Evolutionary conservation across 2,113 vertebrate genomes (phyloP), one percentile per base, ranked within the genome.

Genomic region (Arizona elegans): DNA sequence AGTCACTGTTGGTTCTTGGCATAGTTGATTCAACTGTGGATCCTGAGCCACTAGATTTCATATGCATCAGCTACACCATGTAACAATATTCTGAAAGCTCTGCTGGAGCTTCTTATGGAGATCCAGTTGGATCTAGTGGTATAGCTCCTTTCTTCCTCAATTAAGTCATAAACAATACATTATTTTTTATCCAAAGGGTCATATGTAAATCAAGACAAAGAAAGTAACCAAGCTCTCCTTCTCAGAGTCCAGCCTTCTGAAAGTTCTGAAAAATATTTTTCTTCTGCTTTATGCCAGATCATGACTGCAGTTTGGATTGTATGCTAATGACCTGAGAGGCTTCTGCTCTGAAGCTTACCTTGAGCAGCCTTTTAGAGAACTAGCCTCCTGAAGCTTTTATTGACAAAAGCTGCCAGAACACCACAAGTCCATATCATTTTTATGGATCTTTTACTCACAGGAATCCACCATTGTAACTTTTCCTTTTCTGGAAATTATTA

Each of bases 91-190:
- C 11, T 29, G n/a, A 93, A 88, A 93, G n/a, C 5, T 26, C 53
- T 59, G 19, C 62, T 88, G 43, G 43, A 91, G 38, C n/a, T n/a
- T 53, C 13, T 91, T 91, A 85, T 38, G 15, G 81, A 88, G 13
- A 59, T 15, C 47, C 53, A 91, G 23, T 29, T 91, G 86, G 65
- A 81, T 89, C 21, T 55, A 88, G 10, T 89, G 90, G 10, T 58
- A 81, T 85, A 15, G 59, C 81, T 89, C 59, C 52, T 90, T 59
- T 54, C 29, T 21, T 93, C 58, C 26, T 43, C 62, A 91, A 91
- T 88, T 93, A 91, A 58, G 26, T 55, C 26, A 52, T 91, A 81
- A 91, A 38, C 88, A 93, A 93, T 52, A 81, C 9, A 24, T 75
- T 43, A 5, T 62, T 24, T 29, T 33, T 55, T 91, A 90, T 86